Conservation (phyloP, 2,797 vertebrate species). For the Anguilla obscura region DNA sequence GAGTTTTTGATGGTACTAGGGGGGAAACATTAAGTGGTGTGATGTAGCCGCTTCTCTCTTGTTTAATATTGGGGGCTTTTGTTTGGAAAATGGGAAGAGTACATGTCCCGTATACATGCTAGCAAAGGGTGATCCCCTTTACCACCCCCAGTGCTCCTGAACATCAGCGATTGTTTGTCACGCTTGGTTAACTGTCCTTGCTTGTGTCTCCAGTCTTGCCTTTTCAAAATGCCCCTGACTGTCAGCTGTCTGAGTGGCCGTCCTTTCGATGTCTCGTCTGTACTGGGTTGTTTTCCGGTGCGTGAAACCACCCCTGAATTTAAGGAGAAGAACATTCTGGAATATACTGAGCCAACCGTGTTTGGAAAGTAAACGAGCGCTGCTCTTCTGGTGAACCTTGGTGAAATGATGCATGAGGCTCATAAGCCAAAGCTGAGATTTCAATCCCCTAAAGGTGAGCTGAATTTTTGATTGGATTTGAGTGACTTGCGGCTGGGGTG, state of each 20-base stretch:
- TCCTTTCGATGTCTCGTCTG: neutral
- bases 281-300: neutral
- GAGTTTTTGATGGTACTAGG: conserved; percentile 12
- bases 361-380: neutral
- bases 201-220: neutral
- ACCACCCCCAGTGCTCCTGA: neutral
- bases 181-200: neutral
- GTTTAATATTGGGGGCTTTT: neutral
- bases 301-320: neutral
- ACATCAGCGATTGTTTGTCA: neutral
- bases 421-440: neutral
- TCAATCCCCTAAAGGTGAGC: conserved; percentile 1
- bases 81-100: neutral
- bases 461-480: neutral
- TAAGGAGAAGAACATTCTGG: neutral
- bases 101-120: no score
- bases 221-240: neutral
- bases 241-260: neutral
- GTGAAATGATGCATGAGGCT: neutral
- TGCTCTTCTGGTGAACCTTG: neutral
- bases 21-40: conserved; percentile 1
- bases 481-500: neutral
- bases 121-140: neutral
- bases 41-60: neutral
- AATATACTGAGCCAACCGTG: neutral